Percentiles rank a stretch among this genome's conserved stretches.
phyloP scores from a whole-genome alignment of 2,888 invertebrate genomes.

The Elysia crispata region DNA sequence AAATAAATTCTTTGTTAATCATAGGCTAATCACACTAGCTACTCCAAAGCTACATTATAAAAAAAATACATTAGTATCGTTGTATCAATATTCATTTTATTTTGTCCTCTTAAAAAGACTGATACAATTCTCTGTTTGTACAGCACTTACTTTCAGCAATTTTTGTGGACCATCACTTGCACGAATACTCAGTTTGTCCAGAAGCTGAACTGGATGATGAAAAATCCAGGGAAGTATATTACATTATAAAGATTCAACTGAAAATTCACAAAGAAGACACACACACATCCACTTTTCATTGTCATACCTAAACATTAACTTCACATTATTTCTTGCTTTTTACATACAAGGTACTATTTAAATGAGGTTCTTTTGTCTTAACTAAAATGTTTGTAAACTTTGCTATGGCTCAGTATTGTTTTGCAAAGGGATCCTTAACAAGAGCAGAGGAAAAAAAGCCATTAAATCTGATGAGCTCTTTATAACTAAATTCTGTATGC shows the following conservation, averaged over 20 bases:
- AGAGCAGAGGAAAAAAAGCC: too few relatives aligned
- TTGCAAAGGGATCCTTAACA: too few relatives aligned
- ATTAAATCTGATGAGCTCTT: neutral
- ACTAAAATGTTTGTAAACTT: too few relatives aligned
- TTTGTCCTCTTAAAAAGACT: too few relatives aligned
- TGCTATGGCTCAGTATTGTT: too few relatives aligned
- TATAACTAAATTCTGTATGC: neutral
- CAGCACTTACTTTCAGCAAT: slow-evolving; percentile 86
- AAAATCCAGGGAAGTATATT: slow-evolving; percentile 69
- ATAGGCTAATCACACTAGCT: too few relatives aligned
- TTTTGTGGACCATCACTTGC: slow-evolving; percentile 91
- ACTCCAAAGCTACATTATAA: too few relatives aligned
- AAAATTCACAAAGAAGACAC: neutral
- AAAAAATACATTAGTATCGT: too few relatives aligned
- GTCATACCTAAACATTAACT: neutral
- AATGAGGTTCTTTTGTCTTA: too few relatives aligned
- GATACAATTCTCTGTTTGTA: neutral
- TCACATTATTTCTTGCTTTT: too few relatives aligned
- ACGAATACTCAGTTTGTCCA: slow-evolving; percentile 95
- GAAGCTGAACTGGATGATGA: slow-evolving; percentile 88
- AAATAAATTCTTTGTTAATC: neutral
- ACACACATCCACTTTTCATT: neutral
- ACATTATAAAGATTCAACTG: neutral
- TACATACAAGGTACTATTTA: too few relatives aligned
- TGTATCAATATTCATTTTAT: too few relatives aligned